Evolutionary conservation across 2,113 vertebrate genomes (phyloP).

Genomic region (Cebidichthys violaceus): DNA sequence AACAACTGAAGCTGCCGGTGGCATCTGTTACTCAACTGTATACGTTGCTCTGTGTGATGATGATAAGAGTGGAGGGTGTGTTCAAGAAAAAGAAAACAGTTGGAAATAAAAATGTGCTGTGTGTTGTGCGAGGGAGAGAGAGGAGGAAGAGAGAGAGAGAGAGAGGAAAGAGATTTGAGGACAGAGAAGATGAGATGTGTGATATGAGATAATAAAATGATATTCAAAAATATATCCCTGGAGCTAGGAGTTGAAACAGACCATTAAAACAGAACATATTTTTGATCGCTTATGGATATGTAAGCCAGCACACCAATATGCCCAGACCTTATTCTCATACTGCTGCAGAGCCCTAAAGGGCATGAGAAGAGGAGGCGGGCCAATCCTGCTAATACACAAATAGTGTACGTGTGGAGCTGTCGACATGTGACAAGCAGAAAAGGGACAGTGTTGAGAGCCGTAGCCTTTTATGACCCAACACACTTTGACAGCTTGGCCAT

Average conservation of each 20-base stretch:
- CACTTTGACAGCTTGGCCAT: constrained; percentile 84
- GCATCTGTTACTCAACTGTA: constrained; percentile 67
- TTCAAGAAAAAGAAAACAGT: constrained; percentile 45
- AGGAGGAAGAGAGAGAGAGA: background rate
- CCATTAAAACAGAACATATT: constrained; percentile 76
- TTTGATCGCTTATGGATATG: constrained; percentile 75
- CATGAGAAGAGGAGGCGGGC: constrained; percentile 56
- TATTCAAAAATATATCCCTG: constrained; percentile 73
- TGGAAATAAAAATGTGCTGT: constrained; percentile 55
- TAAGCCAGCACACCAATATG: constrained; percentile 66
- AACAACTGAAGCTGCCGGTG: constrained; percentile 36
- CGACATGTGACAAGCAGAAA: constrained; percentile 82
- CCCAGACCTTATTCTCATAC: constrained; percentile 63
- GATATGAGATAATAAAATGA: constrained; percentile 78
- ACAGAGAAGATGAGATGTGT: constrained; percentile 75
- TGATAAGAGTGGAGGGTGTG: constrained; percentile 52
- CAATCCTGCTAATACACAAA: constrained; percentile 65
- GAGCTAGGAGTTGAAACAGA: constrained; percentile 72
- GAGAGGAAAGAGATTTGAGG: constrained; percentile 66
- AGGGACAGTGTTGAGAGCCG: constrained; percentile 82
- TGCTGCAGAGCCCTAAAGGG: constrained; percentile 52
- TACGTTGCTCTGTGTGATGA: constrained; percentile 49
- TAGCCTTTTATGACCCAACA: constrained; percentile 84
- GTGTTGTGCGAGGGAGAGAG: constrained; percentile 32
- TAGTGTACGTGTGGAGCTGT: constrained; percentile 73